Evolutionary conservation across 2,888 invertebrate genomes (phyloP).

Genomic region (Habrosyne pyritoides): DNA sequence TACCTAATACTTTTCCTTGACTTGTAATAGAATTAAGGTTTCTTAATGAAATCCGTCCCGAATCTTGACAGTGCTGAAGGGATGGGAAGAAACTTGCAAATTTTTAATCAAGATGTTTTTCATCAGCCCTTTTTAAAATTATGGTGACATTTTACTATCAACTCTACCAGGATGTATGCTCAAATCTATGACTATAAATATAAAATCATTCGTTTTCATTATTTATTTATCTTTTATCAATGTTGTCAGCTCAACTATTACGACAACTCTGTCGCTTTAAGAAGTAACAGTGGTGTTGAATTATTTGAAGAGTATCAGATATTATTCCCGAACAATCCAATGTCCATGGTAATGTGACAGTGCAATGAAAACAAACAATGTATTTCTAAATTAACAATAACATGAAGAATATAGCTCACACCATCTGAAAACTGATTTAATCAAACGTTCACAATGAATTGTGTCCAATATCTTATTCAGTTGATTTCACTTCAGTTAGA

Average conservation of each 20-base stretch:
- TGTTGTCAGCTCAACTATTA: too few relatives aligned
- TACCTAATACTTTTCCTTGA: not conserved
- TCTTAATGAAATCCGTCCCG: not conserved
- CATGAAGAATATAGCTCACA: not conserved
- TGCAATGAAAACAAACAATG: not conserved
- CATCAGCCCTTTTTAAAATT: not conserved
- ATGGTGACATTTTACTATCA: not conserved
- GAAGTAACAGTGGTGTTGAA: too few relatives aligned
- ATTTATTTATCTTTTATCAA: too few relatives aligned
- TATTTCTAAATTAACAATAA: not conserved
- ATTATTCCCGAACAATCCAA: too few relatives aligned
- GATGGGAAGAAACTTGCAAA: not conserved
- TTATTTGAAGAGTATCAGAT: too few relatives aligned
- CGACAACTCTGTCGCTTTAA: too few relatives aligned
- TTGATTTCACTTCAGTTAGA: not conserved
- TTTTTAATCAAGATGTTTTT: not conserved
- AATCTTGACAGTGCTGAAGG: not conserved
- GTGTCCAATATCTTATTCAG: slow-evolving; percentile 1
- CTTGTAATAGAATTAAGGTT: slow-evolving; percentile 1
- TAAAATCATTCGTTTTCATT: too few relatives aligned
- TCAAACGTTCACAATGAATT: not conserved
- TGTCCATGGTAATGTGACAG: too few relatives aligned
- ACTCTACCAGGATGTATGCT: too few relatives aligned
- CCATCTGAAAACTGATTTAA: not conserved
- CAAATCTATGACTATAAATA: too few relatives aligned